Evolutionary conservation across 2,113 vertebrate species (phyloP), one percentile per base, ranked within the genome.

Genomic region (Arothron firmamentum): DNA sequence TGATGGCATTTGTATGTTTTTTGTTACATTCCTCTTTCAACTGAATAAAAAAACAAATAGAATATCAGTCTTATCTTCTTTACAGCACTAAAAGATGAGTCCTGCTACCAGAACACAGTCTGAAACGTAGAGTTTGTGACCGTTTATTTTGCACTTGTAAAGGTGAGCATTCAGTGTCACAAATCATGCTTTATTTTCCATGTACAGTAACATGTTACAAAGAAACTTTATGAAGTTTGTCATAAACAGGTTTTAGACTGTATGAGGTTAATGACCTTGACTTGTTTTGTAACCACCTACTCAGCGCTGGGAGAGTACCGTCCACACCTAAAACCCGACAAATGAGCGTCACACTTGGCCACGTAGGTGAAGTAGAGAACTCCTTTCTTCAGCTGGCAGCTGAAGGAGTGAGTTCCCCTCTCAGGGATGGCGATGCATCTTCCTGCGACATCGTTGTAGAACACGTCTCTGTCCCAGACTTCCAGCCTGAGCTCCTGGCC

Each of bases 401-500:
- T 89, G 3, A 87, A 58, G 2, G 84, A 85, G 50, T 85, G 85
- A 42, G 43, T 79, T 52, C 91, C 91, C 65, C 67, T 53, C 78
- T 91, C 86, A 1, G 89, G 90, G 16, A 79, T 79, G 41, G 90
- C 20, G 0, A 85, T 1, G 16, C 90, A 92, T 56, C 13, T 78
- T 10, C 90, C 90, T 0, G 79, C 75, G 1, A 81, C 20, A 51
- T 92, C 90, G 42, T 90, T 83, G 25, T 84, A 91, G 16, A 84
- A 4, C 18, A 91, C 83, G 4, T 92, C 91, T 48, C 74, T 81
- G 18, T 92, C 91, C 91, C 91, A 92, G 15, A 92, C 89, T 75
- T 92, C 90, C 31, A 92, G 77, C 53, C 77, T 80, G 66, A 92
- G 53, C 45, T 76, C 75, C n/a, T 87, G 84, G 38, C 85, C 90